Base-by-base conservation (phyloP, 2,113 vertebrate species). In the Nipponia nippon region DNA sequence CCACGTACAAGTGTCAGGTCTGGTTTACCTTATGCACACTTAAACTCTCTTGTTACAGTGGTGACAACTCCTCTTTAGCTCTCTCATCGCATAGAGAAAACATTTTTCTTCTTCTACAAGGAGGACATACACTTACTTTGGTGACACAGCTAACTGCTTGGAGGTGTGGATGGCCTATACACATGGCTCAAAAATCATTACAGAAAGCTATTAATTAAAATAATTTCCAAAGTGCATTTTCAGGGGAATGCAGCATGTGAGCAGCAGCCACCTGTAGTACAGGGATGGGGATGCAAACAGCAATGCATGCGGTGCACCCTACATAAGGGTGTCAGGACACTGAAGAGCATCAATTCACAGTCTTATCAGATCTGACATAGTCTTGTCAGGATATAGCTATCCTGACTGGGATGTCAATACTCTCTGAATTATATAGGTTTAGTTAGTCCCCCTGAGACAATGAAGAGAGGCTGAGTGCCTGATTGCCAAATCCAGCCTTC, bases 1-100 rank as follows among this genome's bases (percentile, higher is more conserved):
- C 5, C 27, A 15, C 0, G 1, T 9, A 5, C 2, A 38, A 20
- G 11, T 13, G 5, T 53, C 18, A 25, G 46, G 25, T 27, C 29
- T 77, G 10, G 7, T 82, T 94, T 76, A 42, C 29, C 53, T 62
- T n/a, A 38, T 13, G 26, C 20, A 65, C 22, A 4, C 6, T 20
- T 62, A 36, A 89, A 63, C 47, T 82, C 0, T 0, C 8, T 59
- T 1, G 0, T 42, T 72, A 5, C 3, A 42, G 13, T 7, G 12
- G 16, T 49, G 66, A 42, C 10, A 62, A 71, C 13, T 38, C 17
- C 15, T 77, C 44, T 73, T 69, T 17, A 73, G 11, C 7, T 62
- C 16, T 72, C 34, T 87, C 0, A 0, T 18, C 44, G 42, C n/a
- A 40, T 11, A 76, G 69, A 82, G n/a, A 85, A 52, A 87, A 36